Base-by-base conservation (phyloP, 2,797 vertebrate genomes). In the Eulemur albifrons region DNA sequence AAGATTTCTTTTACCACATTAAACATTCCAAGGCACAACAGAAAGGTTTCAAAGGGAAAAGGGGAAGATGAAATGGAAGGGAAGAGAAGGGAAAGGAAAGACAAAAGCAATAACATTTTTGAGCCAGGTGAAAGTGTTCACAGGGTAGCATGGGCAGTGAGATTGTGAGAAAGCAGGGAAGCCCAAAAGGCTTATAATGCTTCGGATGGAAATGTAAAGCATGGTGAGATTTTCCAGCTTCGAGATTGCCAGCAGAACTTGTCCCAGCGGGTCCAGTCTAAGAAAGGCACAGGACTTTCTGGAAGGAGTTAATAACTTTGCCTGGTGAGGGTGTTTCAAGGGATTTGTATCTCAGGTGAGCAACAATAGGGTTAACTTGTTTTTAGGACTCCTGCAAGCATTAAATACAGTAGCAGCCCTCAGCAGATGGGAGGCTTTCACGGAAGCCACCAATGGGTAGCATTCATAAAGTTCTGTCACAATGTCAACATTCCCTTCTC, bases 341-440 rank as follows among this genome's bases (percentile, higher is more conserved):
- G 20, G n/a, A 50, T 77, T 38, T 76, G 40, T 17, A 40, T 82
- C n/a, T 72, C 38, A 8, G 13, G 69, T 86, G 72, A 76, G 12
- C 3, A 17, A 43, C 38, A 48, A 57, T 14, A 14, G 48, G 25
- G 40, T n/a, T 30, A 35, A 59, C 48, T 83, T 77, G 11, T 54
- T 72, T 67, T 52, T 30, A 83, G 63, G 32, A 70, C 5, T 48
- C 14, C 21, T 25, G 50, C 10, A 45, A 61, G 25, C 2, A 14
- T 38, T 45, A 50, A 52, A 27, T 32, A 38, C 7, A 40, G 50
- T 38, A 52, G 48, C 20, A 70, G 9, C 14, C 32, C 9, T 70
- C 25, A 35, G 45, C 0, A 13, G 25, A 40, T 1, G 7, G n/a
- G 38, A 17, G 0, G 23, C 1, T 7, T 75, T 9, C 3, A 12